Percentiles rank a stretch among this genome's conserved stretches.
Conservation (phyloP, 2,888 invertebrate species). For the Callosobruchus maculatus region DNA sequence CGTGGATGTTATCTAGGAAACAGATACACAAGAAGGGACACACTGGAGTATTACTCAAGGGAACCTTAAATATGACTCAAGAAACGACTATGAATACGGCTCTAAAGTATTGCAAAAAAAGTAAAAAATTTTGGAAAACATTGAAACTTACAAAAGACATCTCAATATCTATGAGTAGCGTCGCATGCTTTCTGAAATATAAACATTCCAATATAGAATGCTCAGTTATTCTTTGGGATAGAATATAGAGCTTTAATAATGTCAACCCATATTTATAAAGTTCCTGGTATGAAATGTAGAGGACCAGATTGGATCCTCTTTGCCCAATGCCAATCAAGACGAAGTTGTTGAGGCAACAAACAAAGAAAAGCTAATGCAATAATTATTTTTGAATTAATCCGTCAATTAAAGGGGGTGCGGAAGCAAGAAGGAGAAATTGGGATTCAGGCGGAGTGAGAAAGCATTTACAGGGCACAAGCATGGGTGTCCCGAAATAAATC, state of each 20-base stretch:
- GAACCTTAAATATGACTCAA: no score
- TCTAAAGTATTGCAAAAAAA: no score
- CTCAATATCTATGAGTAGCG: no score
- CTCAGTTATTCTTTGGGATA: no score
- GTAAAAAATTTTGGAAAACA: no score
- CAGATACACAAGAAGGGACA: no score
- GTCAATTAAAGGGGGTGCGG: constrained; percentile 23
- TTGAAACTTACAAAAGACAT: no score
- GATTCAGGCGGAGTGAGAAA: constrained; percentile 28
- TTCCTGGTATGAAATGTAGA: constrained; percentile 6
- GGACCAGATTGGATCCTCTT: constrained; percentile 8
- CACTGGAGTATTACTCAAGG: no score
- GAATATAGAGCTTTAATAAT: background rate
- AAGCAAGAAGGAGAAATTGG: constrained; percentile 19
- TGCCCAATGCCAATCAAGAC: constrained; percentile 13
- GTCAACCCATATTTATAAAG: background rate
- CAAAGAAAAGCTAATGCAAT: constrained; percentile 29
- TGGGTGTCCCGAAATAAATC: background rate
- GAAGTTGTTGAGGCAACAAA: constrained; percentile 21
- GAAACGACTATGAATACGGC: no score
- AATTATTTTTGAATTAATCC: constrained; percentile 32
- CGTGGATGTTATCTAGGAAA: no score
- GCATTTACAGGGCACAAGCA: background rate
- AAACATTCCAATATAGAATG: no score
- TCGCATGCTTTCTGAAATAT: no score